These are phyloP conservation scores for Enteromius fasciolatus DNA, from an alignment of 2,797 vertebrate genomes.

Conservation along the genomic window DNA sequence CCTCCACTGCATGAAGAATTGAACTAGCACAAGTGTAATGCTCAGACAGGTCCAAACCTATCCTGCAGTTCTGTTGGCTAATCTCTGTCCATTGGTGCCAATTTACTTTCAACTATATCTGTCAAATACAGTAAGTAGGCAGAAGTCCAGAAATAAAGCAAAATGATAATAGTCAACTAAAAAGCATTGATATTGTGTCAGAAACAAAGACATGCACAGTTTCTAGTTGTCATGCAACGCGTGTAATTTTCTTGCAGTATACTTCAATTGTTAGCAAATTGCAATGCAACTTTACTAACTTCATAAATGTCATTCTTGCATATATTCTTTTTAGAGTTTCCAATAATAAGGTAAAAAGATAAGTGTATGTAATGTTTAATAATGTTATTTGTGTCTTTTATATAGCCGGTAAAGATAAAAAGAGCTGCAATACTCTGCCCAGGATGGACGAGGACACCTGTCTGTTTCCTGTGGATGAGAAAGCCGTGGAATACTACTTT, in stretches of 20 bases:
- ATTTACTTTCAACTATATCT: background rate
- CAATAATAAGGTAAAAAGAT: background rate
- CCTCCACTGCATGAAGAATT: background rate
- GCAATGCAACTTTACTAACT: background rate
- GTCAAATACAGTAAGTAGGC: background rate
- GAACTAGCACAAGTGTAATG: background rate
- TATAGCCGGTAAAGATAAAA: conserved; percentile 89
- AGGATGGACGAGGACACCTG: conserved; percentile 92
- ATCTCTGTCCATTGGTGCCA: background rate
- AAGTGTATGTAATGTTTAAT: background rate
- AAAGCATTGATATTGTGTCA: background rate
- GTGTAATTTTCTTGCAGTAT: background rate
- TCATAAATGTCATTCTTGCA: background rate
- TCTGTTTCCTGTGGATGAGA: conserved; percentile 94
- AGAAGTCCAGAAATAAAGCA: background rate
- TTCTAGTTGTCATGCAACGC: background rate
- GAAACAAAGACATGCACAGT: background rate
- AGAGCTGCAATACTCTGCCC: conserved; percentile 83
- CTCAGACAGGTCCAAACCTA: background rate
- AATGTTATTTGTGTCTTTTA: conserved; percentile 22
- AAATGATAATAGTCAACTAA: background rate
- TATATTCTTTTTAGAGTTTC: background rate
- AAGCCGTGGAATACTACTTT: conserved; percentile 97
- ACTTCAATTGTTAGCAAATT: background rate
- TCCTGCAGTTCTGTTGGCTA: background rate